These are phyloP conservation scores for Chouioia cunea DNA, from an alignment of 2,888 invertebrate genomes.

Conservation along the genomic window DNA sequence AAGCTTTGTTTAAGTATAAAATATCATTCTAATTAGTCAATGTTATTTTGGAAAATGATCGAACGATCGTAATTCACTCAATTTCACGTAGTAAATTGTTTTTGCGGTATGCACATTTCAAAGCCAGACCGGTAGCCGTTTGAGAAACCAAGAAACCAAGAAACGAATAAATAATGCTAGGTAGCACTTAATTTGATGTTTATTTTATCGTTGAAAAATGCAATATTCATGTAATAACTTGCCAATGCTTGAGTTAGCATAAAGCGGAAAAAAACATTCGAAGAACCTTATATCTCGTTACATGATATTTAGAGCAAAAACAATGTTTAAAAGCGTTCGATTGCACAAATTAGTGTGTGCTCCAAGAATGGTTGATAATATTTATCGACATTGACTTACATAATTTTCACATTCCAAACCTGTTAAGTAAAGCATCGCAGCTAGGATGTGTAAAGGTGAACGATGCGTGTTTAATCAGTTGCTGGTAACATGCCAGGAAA, in stretches of 20 bases:
- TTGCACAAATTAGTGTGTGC: constrained; percentile 14
- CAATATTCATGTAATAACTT: no score
- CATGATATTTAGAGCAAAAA: constrained; percentile 9
- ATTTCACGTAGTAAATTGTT: no score
- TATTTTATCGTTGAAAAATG: no score
- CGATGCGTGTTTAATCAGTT: no score
- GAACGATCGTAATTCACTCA: constrained; percentile 13
- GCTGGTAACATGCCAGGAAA: no score
- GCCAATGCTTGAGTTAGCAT: no score
- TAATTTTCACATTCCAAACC: neutral
- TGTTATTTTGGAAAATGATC: constrained; percentile 1
- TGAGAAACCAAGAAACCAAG: no score
- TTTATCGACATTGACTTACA: constrained; percentile 12
- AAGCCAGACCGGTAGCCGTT: no score
- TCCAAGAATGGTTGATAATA: constrained; percentile 6
- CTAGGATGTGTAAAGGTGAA: constrained; percentile 3
- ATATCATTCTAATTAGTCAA: constrained; percentile 23
- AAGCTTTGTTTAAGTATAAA: constrained; percentile 16
- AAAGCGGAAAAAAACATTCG: no score
- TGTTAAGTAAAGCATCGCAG: neutral
- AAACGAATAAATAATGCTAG: no score
- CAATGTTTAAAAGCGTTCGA: constrained; percentile 8
- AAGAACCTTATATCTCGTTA: constrained; percentile 5
- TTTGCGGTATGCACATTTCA: no score
- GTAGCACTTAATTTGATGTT: no score